Conservation (phyloP, 2,888 invertebrate species). For the Cybosia mesomella region DNA sequence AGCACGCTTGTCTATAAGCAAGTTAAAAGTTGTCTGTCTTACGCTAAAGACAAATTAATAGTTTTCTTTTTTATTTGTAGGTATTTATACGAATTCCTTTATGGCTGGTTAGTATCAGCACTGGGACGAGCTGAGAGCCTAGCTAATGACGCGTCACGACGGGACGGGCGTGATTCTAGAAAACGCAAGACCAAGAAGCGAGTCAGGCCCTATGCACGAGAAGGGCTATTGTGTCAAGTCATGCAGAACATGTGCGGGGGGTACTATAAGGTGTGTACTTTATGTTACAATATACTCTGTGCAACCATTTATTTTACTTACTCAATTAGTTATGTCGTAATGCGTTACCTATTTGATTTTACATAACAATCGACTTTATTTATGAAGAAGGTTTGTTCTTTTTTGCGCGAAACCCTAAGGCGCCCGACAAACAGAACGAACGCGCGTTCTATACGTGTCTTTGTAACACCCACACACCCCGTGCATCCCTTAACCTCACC, state of each 20-base stretch:
- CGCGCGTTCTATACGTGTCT: too few species aligned
- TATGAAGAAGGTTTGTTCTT: too few species aligned
- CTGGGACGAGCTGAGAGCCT: constrained; percentile 95
- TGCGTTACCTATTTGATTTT: too few species aligned
- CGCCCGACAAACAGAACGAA: too few species aligned
- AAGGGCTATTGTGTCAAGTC: constrained; percentile 96
- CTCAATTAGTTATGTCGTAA: too few species aligned
- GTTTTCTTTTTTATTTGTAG: constrained; percentile 66
- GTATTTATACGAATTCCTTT: constrained; percentile 97
- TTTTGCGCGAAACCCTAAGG: too few species aligned
- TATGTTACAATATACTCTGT: not conserved
- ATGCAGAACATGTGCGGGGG: constrained; percentile 98
- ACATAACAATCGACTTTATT: too few species aligned
- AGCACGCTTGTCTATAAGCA: too few species aligned
- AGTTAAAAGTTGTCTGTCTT: not conserved
- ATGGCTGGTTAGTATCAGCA: constrained; percentile 97
- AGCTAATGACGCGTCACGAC: constrained; percentile 87
- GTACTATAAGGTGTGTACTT: constrained; percentile 92
- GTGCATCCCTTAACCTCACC: too few species aligned
- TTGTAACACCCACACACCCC: too few species aligned
- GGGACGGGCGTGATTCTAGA: constrained; percentile 67
- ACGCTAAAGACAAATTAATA: not conserved
- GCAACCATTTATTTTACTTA: not conserved
- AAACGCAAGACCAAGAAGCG: constrained; percentile 88
- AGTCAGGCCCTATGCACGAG: constrained; percentile 92